phyloP scores from a whole-genome alignment of 2,113 vertebrate species.

The rat (Rattus norvegicus) region DNA sequence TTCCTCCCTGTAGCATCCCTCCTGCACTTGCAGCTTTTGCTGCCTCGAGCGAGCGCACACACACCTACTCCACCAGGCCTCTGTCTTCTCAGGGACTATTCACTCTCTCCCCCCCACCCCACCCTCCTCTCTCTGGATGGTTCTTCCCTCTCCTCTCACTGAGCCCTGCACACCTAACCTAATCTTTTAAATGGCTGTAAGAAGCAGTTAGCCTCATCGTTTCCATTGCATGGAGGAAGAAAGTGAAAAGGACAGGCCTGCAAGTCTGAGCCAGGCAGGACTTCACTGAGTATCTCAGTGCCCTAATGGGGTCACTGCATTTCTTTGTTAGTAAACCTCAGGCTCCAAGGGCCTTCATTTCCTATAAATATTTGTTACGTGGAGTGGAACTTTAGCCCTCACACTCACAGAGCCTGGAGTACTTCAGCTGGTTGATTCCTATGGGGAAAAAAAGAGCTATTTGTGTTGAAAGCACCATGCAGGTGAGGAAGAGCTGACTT shows the following conservation, averaged over 20 bases:
- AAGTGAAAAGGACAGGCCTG: not conserved
- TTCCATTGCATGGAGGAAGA: not conserved
- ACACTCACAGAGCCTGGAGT: no score
- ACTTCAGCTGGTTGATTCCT: not conserved
- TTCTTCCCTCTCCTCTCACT: not conserved
- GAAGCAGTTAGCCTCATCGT: not conserved
- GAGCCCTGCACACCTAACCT: not conserved
- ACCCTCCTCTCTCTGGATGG: no score
- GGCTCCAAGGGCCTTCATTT: not conserved
- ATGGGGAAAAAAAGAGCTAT: not conserved
- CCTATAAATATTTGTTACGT: not conserved
- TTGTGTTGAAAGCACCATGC: not conserved
- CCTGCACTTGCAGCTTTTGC: not conserved
- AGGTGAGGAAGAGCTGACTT: not conserved
- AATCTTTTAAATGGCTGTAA: not conserved
- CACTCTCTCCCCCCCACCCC: no score
- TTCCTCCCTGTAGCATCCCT: not conserved
- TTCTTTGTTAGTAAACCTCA: not conserved
- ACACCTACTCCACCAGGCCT: not conserved
- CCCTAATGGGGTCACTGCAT: rapidly evolving
- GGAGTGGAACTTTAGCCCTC: not conserved
- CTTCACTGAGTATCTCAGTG: rapidly evolving
- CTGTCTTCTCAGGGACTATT: not conserved
- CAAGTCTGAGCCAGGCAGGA: not conserved
- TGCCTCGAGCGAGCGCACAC: not conserved